A percentile compares a stretch with the other conserved stretches of the same genome.
phyloP scores from a whole-genome alignment of 2,888 invertebrate species.

The Crioceris asparagi region DNA sequence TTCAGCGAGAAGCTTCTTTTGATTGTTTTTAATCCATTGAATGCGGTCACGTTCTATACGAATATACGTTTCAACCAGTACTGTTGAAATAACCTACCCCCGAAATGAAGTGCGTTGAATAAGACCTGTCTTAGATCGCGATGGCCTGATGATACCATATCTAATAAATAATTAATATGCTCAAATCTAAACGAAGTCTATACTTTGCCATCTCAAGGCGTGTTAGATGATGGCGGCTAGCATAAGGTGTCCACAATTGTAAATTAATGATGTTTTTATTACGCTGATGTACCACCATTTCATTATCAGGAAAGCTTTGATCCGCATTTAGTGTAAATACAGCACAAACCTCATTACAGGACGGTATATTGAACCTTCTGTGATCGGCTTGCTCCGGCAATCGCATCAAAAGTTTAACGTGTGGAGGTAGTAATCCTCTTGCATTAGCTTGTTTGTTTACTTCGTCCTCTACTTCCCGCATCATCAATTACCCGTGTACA shows the following conservation, averaged over 20 bases:
- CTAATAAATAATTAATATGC: not conserved
- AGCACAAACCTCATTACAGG: not conserved
- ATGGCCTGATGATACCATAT: not conserved
- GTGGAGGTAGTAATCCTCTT: not conserved
- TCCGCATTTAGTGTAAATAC: not conserved
- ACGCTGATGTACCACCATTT: not conserved
- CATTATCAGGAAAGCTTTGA: not conserved
- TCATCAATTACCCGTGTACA: not conserved
- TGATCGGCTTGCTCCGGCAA: not conserved
- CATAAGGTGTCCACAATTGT: not conserved
- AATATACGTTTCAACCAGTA: not conserved
- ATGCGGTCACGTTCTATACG: conserved; percentile 1
- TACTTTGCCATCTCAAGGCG: not conserved
- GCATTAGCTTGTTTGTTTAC: not conserved
- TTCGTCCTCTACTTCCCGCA: not conserved
- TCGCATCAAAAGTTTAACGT: not conserved
- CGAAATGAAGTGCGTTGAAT: conserved; percentile 1
- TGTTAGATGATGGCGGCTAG: not conserved
- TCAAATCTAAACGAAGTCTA: not conserved
- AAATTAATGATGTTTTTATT: not conserved
- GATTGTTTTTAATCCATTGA: conserved; percentile 1
- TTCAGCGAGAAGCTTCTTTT: conserved; percentile 1
- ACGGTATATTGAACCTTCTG: not conserved
- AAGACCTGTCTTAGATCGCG: not conserved
- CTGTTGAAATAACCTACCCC: conserved; percentile 1